Percentiles rank a stretch among this genome's conserved stretches.
Conservation (phyloP, 2,888 invertebrate genomes). For the Meghimatium bilineatum region DNA sequence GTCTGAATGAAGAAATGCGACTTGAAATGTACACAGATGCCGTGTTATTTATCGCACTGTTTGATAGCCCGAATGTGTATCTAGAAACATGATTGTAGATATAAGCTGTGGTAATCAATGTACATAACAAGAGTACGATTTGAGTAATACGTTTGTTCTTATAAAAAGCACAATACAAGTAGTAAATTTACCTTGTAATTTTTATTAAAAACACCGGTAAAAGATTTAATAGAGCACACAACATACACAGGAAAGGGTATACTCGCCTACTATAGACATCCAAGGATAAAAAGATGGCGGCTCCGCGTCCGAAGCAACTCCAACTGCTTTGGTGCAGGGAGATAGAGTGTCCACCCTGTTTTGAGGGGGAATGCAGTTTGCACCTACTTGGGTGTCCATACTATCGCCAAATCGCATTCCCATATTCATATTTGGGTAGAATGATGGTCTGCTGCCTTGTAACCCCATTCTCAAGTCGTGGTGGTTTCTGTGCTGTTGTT, state of each 20-base stretch:
- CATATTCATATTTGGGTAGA: slow-evolving; percentile 72
- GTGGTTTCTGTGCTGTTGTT: slow-evolving; percentile 61
- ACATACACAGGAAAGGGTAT: slow-evolving; percentile 29
- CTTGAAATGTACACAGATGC: too few species aligned
- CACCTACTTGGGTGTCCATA: slow-evolving; percentile 53
- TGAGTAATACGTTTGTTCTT: too few species aligned
- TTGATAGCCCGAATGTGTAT: too few species aligned
- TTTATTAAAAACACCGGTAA: background rate
- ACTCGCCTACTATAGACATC: slow-evolving; percentile 75
- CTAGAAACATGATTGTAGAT: too few species aligned
- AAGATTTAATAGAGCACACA: background rate
- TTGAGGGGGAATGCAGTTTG: slow-evolving; percentile 61
- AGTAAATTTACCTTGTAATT: background rate
- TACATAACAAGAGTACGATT: too few species aligned
- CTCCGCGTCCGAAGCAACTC: slow-evolving; percentile 59
- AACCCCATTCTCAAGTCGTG: slow-evolving; percentile 71
- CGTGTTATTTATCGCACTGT: too few species aligned
- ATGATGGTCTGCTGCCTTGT: slow-evolving; percentile 64
- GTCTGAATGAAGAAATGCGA: too few species aligned
- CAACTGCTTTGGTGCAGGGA: slow-evolving; percentile 65
- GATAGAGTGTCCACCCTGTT: slow-evolving; percentile 63
- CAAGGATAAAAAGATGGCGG: slow-evolving; percentile 72
- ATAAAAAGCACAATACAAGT: too few species aligned
- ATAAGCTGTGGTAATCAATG: too few species aligned
- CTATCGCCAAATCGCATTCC: slow-evolving; percentile 68